Conservation (phyloP, 2,888 invertebrate genomes). For the Drosophila suboccidentalis region DNA sequence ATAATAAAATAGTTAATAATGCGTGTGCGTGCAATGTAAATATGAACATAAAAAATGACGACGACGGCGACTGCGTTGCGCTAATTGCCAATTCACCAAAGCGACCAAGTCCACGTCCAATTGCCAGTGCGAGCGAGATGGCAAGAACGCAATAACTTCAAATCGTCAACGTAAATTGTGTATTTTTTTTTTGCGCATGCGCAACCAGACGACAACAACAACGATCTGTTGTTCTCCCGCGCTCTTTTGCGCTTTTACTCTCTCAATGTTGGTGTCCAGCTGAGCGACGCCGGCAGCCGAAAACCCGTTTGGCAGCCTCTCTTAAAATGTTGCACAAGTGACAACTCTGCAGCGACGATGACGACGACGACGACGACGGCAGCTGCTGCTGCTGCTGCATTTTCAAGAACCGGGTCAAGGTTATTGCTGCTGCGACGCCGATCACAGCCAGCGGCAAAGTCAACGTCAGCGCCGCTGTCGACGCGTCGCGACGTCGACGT, state of each 20-base stretch:
- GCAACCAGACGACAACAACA: conserved; percentile 34
- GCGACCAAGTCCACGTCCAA: conserved; percentile 43
- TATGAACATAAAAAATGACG: conserved; percentile 52
- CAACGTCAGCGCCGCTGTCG: conserved; percentile 22
- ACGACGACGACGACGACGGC: not conserved
- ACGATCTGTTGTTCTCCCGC: conserved; percentile 17
- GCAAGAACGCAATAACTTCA: not conserved
- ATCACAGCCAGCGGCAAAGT: conserved; percentile 68
- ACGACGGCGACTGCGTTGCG: conserved; percentile 27
- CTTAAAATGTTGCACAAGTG: conserved; percentile 63
- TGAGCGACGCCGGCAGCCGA: conserved; percentile 51
- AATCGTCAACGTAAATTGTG: conserved; percentile 14
- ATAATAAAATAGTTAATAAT: conserved; percentile 70
- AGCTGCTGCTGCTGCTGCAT: conserved; percentile 62
- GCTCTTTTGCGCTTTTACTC: not conserved
- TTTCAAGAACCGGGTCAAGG: conserved; percentile 86
- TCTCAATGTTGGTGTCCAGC: conserved; percentile 14
- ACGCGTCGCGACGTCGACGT: conserved; percentile 1
- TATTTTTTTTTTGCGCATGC: conserved; percentile 72
- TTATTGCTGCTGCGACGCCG: conserved; percentile 66
- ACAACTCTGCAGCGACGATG: conserved; percentile 20
- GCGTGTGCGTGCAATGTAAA: conserved; percentile 70
- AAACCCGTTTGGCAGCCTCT: conserved; percentile 73
- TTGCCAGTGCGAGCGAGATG: conserved; percentile 39
- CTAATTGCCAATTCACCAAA: conserved; percentile 66